Conservation (phyloP, 2,113 vertebrate species). For the Engraulis encrasicolus region DNA sequence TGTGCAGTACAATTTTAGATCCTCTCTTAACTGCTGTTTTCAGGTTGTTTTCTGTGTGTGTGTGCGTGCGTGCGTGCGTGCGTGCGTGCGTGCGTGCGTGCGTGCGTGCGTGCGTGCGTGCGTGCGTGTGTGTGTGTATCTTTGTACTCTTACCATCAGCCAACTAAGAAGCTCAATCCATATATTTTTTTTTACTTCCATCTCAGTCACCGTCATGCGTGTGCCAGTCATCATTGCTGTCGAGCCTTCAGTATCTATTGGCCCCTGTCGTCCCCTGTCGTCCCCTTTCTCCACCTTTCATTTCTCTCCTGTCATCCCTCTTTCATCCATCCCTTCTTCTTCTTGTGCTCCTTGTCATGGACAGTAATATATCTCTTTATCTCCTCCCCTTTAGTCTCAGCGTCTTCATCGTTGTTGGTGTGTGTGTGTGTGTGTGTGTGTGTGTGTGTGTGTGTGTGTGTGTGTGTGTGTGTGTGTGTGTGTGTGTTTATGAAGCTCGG, state of each 20-base stretch:
- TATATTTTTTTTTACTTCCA: too few species aligned
- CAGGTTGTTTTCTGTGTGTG: background rate
- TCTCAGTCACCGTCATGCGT: too few species aligned
- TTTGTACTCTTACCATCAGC: background rate
- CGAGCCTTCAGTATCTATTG: too few species aligned
- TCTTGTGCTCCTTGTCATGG: background rate
- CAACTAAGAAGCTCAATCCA: too few species aligned
- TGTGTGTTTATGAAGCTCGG: background rate
- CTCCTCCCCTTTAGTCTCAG: background rate
- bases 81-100: background rate
- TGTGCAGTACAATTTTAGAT: background rate
- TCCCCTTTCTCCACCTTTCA: background rate
- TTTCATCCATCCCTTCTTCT: background rate
- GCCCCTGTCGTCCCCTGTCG: too few species aligned
- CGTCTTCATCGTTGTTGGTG: background rate
- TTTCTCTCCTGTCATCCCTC: background rate
- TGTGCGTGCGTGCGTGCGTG: too few species aligned
- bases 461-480: too few species aligned
- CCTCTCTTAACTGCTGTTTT: background rate
- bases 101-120: background rate
- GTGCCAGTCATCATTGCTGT: too few species aligned
- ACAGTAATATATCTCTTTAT: constrained; percentile 16
- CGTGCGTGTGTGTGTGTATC: background rate
- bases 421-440: too few species aligned
- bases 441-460: too few species aligned